Evolutionary conservation across 2,797 vertebrate genomes (phyloP), one percentile per base, ranked within the genome.

Genomic region (Tolypeutes matacus): DNA sequence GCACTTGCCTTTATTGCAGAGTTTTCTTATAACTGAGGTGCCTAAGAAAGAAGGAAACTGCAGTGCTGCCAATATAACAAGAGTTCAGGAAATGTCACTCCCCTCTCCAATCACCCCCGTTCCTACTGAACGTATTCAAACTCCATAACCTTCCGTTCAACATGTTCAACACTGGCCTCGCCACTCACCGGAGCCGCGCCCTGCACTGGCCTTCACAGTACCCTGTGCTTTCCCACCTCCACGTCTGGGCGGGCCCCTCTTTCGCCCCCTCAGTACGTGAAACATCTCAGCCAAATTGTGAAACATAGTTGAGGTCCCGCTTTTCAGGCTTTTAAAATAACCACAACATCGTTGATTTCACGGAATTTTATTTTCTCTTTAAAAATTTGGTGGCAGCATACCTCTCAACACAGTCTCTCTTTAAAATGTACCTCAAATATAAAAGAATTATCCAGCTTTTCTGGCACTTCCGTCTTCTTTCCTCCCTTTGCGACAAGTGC

Each of bases 371-470:
- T 85, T 29, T 17, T 86, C 34, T 83, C 20, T 20, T 77, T 73
- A 58, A 90, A 84, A 83, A 69, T 69, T 76, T 65, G 27, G 15
- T 67, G 53, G 93, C 2, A 77, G 87, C 39, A 72, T 31, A 82
- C 5, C 21, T 53, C 20, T 88, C 39, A 85, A 88, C 25, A 51
- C 1, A 27, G 31, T 51, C 20, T 95, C 29, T 39, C n/a, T 93
- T 95, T 94, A 92, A 90, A 95, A 72, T 49, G 17, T 70, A 65
- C 46, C 39, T 92, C 18, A 70, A 34, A n/a, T 53, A 39, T 29
- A 65, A 82, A 95, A 81, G 14, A 84, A 90, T 58, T 25, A 42
- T n/a, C 8, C 27, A 88, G 13, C 11, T 46, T 51, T 76, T 46
- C 20, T 27, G 10, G 7, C 18, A 34, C 7, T 34, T 42, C 13